Base-by-base conservation (phyloP, 2,113 vertebrate genomes). In the Amazona guildingii region DNA sequence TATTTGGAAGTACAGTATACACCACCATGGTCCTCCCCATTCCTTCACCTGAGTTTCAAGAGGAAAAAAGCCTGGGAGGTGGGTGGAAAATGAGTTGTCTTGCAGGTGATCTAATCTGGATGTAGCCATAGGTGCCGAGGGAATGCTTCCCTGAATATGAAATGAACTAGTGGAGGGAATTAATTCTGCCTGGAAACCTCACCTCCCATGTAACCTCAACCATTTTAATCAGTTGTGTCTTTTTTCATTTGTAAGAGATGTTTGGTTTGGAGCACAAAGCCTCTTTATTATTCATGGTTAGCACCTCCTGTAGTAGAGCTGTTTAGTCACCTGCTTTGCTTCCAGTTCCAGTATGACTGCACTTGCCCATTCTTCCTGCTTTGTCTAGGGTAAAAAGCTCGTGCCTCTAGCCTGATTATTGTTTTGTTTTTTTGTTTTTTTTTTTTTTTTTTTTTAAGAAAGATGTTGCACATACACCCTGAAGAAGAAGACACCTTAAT, bases 91-190 rank as follows among this genome's bases (percentile, higher is more conserved):
- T 14, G 33, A 39, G 5, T 16, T 63, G 14, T 13, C 27, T 67
- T 67, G 1, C 13, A 21, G 33, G 7, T 59, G 23, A 29, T 75
- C 20, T 41, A 28, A 72, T 39, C 16, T n/a, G 39, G 2, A 20
- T 67, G 19, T 31, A 70, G 44, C 6, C 7, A 4, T 0, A 63
- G 46, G 7, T 52, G 35, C 33, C 0, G 2, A 79, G 35, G 51
- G 29, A 75, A 87, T 39, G 15, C 43, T 93, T 76, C 9, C 27
- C 39, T 51, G 7, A 23, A 23, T 13, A 31, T 7, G 20, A 72
- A 57, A 11, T 21, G 52, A 62, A 73, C 24, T 90, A 64, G 69
- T 48, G 70, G 62, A 76, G 82, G 14, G 2, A 7, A 31, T 33
- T 85, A 54, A 52, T 92, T 66, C 28, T 86, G 27, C 49, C 43